phyloP scores from a whole-genome alignment of 1,140 invertebrate species.

The Formica exsecta region DNA sequence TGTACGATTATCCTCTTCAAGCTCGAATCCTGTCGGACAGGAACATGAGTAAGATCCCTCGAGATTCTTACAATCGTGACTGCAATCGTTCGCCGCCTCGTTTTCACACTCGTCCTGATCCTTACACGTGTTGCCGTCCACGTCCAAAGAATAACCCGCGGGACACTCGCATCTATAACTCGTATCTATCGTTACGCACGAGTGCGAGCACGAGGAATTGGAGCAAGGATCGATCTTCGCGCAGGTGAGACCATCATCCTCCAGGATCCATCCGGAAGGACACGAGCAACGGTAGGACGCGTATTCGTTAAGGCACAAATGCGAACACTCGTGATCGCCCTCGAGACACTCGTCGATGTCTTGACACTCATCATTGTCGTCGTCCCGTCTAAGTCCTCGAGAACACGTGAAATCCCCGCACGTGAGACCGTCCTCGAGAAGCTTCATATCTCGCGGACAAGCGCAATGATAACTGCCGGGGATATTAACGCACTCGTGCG shows the following conservation, averaged over 20 bases:
- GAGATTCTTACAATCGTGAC: slow-evolving; percentile 74
- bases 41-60: slow-evolving; percentile 86
- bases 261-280: slow-evolving; percentile 87
- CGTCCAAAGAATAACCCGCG: slow-evolving; percentile 73
- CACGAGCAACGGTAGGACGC: slow-evolving; percentile 92
- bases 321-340: slow-evolving; percentile 88
- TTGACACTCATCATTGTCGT: slow-evolving; percentile 83
- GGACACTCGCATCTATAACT: slow-evolving; percentile 67
- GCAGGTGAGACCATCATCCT: slow-evolving; percentile 69
- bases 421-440: slow-evolving; percentile 90
- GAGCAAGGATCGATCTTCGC: slow-evolving; percentile 49
- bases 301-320: slow-evolving; percentile 80
- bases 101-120: slow-evolving; percentile 86
- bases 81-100: slow-evolving; percentile 68
- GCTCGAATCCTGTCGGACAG: slow-evolving; percentile 83
- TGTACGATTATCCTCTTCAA: slow-evolving; percentile 79
- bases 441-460: slow-evolving; percentile 91
- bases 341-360: slow-evolving; percentile 93
- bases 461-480: slow-evolving; percentile 92
- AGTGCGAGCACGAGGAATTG: slow-evolving; percentile 62
- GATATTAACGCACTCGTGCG: slow-evolving; percentile 92
- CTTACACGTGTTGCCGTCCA: slow-evolving; percentile 76
- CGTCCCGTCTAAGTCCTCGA: slow-evolving; percentile 84
- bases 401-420: slow-evolving; percentile 88
- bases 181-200: slow-evolving; percentile 32